A percentile compares a stretch with the other conserved stretches of the same genome.
Conservation (phyloP, 2,797 vertebrate species). For the Dermochelys coriacea region DNA sequence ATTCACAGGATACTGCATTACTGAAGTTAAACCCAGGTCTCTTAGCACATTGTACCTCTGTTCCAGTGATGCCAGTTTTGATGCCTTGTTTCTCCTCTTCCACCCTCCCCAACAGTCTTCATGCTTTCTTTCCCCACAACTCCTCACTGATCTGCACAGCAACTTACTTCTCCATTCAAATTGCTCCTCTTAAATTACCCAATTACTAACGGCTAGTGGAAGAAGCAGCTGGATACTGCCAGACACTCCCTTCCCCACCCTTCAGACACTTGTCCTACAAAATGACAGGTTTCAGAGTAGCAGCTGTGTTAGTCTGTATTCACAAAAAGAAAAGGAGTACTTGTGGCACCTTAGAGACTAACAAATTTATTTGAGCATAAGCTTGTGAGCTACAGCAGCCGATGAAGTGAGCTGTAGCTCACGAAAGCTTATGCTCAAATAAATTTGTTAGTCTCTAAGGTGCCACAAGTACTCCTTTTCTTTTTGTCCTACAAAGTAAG, state of each 20-base stretch:
- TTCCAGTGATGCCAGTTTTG: not conserved
- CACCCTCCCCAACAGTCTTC: not conserved
- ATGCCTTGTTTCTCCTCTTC: not conserved
- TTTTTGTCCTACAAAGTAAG: not conserved
- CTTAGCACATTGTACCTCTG: not conserved
- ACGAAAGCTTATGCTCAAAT: no score
- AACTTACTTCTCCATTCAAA: not conserved
- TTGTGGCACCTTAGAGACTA: no score
- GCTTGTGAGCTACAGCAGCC: no score
- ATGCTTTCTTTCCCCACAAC: not conserved
- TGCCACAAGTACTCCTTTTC: no score
- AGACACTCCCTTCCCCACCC: accelerated
- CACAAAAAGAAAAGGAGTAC: no score
- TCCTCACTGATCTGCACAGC: not conserved
- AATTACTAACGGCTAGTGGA: not conserved
- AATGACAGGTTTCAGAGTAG: no score
- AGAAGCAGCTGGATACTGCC: not conserved
- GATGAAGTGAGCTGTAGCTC: no score
- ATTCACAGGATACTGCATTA: not conserved
- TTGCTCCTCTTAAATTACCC: not conserved
- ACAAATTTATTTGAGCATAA: no score
- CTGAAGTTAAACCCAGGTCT: not conserved
- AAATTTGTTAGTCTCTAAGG: no score
- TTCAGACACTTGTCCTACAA: not conserved
- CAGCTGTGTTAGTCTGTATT: no score